Evolutionary conservation across 2,113 vertebrate species (phyloP), one percentile per base, ranked within the genome.

Genomic region (Dissostichus mawsoni): DNA sequence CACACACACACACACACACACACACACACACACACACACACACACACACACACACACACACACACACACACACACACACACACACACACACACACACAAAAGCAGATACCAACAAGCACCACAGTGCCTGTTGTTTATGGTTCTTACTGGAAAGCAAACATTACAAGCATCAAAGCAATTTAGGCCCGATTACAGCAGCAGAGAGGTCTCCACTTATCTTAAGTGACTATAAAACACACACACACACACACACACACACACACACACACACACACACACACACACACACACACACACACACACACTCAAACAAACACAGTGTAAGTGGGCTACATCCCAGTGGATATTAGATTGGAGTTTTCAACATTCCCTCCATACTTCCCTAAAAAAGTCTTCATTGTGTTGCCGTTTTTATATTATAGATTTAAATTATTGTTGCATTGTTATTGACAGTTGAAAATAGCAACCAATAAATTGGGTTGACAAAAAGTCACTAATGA

Each of bases 291-390:
- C 57, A 86, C 51, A 84, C 62, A 76, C 12, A 66, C 63, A 78
- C 61, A 55, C 13, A 57, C 20, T 53, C 53, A 72, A 44, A 56
- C 57, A 86, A 56, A 84, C 62, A 76, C 69, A 80, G 50, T 72
- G 23, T 82, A 91, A 85, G 83, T 85, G 74, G 86, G 76, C 86
- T 86, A 74, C 55, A 83, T 87, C 80, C 69, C 61, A 2, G 13
- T 73, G 57, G 83, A 81, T 61, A 59, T 58, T 69, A 45, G 33
- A 76, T 75, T 66, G 48, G 56, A 70, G 57, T 59, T 69, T 17
- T 47, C 44, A 51, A 9, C 59, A 61, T 77, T 82, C 47, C 23
- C 44, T 48, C 16, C n/a, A 36, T 77, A 58, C 47, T 62, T 47
- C n/a, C 59, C 68, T 65, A 8, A 52, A 53, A 52, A 82, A 53